Conservation (phyloP, 2,113 vertebrate genomes). For the Euleptes europaea region DNA sequence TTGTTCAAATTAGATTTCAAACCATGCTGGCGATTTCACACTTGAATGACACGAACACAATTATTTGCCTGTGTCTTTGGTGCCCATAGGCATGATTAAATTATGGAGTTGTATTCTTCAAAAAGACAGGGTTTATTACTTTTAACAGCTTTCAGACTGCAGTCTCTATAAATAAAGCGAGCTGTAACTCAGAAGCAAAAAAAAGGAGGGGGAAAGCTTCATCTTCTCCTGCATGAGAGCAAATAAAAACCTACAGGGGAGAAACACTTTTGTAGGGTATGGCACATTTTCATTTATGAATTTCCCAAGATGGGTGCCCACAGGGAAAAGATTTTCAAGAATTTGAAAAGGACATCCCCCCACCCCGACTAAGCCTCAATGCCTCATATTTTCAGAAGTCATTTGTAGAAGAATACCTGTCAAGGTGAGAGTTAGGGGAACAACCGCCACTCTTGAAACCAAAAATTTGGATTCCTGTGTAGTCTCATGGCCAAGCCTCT, state of each 20-base stretch:
- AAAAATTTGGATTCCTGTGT: background rate
- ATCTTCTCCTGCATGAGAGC: conserved; percentile 23
- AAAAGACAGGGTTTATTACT: conserved; percentile 65
- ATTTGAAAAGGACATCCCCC: background rate
- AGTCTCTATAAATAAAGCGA: conserved; percentile 58
- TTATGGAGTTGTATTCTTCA: conserved; percentile 62
- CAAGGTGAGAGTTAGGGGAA: too few species aligned
- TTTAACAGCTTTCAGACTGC: conserved; percentile 66
- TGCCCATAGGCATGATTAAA: conserved; percentile 69
- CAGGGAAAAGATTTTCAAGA: conserved; percentile 12
- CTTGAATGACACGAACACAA: conserved; percentile 65
- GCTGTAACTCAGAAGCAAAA: conserved; percentile 42
- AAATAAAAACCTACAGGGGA: conserved; percentile 38
- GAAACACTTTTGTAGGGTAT: background rate
- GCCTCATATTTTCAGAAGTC: background rate
- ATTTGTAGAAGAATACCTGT: background rate
- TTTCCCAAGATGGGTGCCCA: background rate
- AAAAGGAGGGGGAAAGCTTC: conserved; percentile 42
- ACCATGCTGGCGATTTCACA: conserved; percentile 59
- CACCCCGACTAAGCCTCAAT: background rate
- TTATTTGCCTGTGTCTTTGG: conserved; percentile 62
- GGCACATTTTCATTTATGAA: background rate
- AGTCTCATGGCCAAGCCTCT: too few species aligned
- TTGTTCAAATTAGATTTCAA: conserved; percentile 67
- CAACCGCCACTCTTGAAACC: background rate